Base-by-base conservation (phyloP, 2,888 invertebrate genomes). In the Aproaerema taeniolella region DNA sequence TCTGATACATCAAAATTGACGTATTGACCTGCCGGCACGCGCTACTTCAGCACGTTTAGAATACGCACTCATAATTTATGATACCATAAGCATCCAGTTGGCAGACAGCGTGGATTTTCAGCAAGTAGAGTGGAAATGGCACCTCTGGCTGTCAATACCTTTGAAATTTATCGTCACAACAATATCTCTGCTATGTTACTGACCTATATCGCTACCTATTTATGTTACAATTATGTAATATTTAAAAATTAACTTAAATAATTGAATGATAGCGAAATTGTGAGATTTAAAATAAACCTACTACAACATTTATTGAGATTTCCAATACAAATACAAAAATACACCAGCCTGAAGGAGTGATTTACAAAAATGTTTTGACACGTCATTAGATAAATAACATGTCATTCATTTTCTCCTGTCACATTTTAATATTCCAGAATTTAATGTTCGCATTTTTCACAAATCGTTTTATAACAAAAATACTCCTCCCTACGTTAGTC, bases 111-210 rank as follows among this genome's bases (percentile, higher is more conserved):
- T 48, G 53, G 51, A 53, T 59, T 58, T 58, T 43, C 52, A 34
- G 49, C 53, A 72, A 70, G 56, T 69, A 65, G 70, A 63, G 61
- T 66, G 66, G 62, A 67, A 66, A 67, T 43, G 49, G 51, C 54
- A 60, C 58, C 58, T 66, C 40, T 48, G 42, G 41, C 56, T 57
- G 59, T 55, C 52, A 49, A 52, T 55, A 40, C 52, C 50, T 45
- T 50, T 48, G 43, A 51, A 51, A 57, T 63, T 62, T 61, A 67
- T 66, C 13, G 32, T 33, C 28, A 11, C 36, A n/a, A 11, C 25
- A 25, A 31, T 33, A 33, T 36, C 16, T 17, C 7, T 11, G 17
- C 31, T 28, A 38, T 37, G 41, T 29, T 36, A 25, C 13, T 31
- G 36, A 36, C 41, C 36, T 15, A 41, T 24, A 36, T 41, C 20